Base-by-base conservation (phyloP, 2,888 invertebrate genomes). In the Leucophenga montana region DNA sequence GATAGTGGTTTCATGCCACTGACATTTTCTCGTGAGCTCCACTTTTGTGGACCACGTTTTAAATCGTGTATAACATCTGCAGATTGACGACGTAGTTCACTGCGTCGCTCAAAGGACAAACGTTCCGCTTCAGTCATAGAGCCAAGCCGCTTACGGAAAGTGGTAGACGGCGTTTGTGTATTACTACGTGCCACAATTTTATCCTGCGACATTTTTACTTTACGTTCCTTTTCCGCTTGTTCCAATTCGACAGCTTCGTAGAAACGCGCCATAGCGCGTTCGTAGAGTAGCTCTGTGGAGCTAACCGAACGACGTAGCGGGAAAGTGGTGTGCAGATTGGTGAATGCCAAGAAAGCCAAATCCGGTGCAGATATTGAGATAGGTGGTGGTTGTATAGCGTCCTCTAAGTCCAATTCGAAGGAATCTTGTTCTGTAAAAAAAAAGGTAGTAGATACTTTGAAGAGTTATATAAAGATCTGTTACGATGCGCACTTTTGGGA, bases 331-430 rank as follows among this genome's bases (percentile, higher is more conserved):
- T 91, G 89, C 66, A 88, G 80, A 69, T 86, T 84, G 27, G 90
- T 89, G 22, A 92, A 91, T 59, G 92, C 90, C 79, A 92, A 91
- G 64, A 91, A 90, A 79, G 93, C 92, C 71, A 95, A 88, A 85
- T 95, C 95, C 0, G 95, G 95, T 13, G 95, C 93, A 0, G 95
- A 95, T 66, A 95, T 90, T 0, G 95, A 95, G 78, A 95, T 91
- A 14, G 95, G 95, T 4, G 95, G 95, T 56, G 95, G 93, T 50
- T 94, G 91, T 64, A 93, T 88, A 70, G 92, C 91, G 73, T 94
- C 92, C 84, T 92, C 92, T 82, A 92, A 88, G 77, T 92, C 92
- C 85, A 93, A 89, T 85, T 91, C 91, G 81, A 92, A 91, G 77
- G 92, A 92, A 87, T 91, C 90, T 84, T 91, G 89, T 83, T 87